Conservation (phyloP, 1,140 invertebrate genomes). For the Macrocentrus cingulum region DNA sequence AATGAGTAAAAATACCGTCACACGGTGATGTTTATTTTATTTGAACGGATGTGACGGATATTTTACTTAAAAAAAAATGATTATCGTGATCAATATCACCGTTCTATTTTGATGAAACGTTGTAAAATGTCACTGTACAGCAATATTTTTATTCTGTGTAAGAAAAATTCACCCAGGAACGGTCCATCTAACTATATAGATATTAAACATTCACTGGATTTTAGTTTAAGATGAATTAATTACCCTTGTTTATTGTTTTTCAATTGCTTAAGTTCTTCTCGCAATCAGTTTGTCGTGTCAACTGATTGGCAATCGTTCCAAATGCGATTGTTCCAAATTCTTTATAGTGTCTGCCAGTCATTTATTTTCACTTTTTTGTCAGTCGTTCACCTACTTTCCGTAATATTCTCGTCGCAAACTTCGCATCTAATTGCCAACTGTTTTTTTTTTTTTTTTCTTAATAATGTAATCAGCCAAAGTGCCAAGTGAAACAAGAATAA, state of each 20-base stretch:
- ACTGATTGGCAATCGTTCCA: neutral
- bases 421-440: neutral
- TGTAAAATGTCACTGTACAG: too few species aligned
- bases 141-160: too few species aligned
- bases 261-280: neutral
- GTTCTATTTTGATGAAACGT: too few species aligned
- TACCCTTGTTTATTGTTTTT: neutral
- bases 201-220: neutral
- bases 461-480: too few species aligned
- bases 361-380: neutral
- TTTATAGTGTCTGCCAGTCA: neutral
- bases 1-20: too few species aligned
- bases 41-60: too few species aligned
- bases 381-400: neutral
- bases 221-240: constrained; percentile 13
- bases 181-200: constrained; percentile 2
- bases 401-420: neutral
- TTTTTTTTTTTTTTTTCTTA: neutral
- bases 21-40: too few species aligned
- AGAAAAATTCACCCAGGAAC: constrained; percentile 13
- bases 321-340: neutral
- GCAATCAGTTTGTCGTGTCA: neutral
- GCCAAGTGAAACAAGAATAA: too few species aligned
- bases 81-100: too few species aligned
- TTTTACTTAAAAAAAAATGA: too few species aligned